A percentile compares a stretch with the other conserved stretches of the same genome.
Evolutionary conservation across 2,888 invertebrate species (phyloP).

Genomic region (Chrysolina oricalcia): DNA sequence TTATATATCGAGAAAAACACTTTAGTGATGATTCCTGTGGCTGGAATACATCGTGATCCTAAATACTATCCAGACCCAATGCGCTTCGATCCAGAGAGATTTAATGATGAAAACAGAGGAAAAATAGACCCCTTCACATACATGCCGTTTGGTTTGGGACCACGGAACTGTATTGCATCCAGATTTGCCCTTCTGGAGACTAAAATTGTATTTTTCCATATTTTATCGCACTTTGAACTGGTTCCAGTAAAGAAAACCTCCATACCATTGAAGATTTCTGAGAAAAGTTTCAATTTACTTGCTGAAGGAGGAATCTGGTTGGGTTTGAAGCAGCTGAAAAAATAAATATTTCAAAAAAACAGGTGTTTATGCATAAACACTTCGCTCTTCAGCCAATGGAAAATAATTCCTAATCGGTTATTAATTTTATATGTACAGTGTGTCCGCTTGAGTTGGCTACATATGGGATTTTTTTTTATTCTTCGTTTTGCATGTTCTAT

Average conservation of each 20-base stretch:
- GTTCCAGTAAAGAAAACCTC: conserved; percentile 55
- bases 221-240: conserved; percentile 63
- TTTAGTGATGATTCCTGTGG: conserved; percentile 66
- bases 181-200: conserved; percentile 64
- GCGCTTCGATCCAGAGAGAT: conserved; percentile 71
- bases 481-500: too few relatives aligned
- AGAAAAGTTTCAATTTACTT: conserved; percentile 26
- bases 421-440: too few relatives aligned
- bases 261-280: conserved; percentile 46
- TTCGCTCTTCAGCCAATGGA: too few relatives aligned
- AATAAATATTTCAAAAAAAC: background rate
- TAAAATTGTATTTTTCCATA: conserved; percentile 55
- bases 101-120: conserved; percentile 63
- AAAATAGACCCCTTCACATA: conserved; percentile 72
- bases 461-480: too few relatives aligned
- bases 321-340: conserved; percentile 30
- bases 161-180: conserved; percentile 73
- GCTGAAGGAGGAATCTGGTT: conserved; percentile 38
- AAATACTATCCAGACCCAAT: conserved; percentile 71
- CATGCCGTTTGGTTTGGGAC: conserved; percentile 74
- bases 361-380: background rate
- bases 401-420: too few relatives aligned
- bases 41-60: conserved; percentile 67
- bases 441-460: too few relatives aligned
- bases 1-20: conserved; percentile 60